Base-by-base conservation (phyloP, 2,888 invertebrate species). In the Agrotis segetum region DNA sequence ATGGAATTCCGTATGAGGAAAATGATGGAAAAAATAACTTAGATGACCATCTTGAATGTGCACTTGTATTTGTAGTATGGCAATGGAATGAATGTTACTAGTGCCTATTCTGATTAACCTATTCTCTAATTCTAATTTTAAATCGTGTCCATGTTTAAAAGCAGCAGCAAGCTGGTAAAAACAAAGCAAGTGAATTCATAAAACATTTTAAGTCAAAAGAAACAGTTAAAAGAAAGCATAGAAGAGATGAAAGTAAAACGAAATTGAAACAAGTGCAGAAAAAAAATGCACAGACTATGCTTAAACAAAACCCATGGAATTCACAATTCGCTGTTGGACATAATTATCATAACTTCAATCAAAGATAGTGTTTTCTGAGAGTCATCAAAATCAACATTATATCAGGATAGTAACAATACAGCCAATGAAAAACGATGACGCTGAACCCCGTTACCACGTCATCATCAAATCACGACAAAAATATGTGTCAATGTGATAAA, bases 401-500 rank as follows among this genome's bases (percentile, higher is more conserved):
- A 13, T 24, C 17, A 2, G 34, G 47, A 40, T 53, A 19, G 56
- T 56, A 61, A 70, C 46, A 47, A 24, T 14, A 24, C 14, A n/a
- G 6, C 13, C 21, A 60, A 46, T 19, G 11, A 21, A 29, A 11
- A 61, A n/a, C 62, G 4, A 69, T 50, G 59, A 47, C 29, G 29
- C 3, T 9, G 50, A 19, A 19, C 29, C 40, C 60, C 47, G 50
- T 40, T 64, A 61, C 4, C 6, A 5, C 40, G 49, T 40, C 46
- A 44, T 44, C 50, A 60, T 44, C 21, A 19, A 1, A 72, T 50
- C 40, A 21, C 34, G 56, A 77, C 58, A 24, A 34, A 34, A 17
- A 60, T 64, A 76, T 66, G 52, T 74, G 80, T 79, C 80, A 76
- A 65, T 79, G 17, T 65, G 60, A 55, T 74, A 65, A 65, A 74